Base-by-base conservation (phyloP, 2,888 invertebrate genomes). In the Microctonus brassicae region DNA sequence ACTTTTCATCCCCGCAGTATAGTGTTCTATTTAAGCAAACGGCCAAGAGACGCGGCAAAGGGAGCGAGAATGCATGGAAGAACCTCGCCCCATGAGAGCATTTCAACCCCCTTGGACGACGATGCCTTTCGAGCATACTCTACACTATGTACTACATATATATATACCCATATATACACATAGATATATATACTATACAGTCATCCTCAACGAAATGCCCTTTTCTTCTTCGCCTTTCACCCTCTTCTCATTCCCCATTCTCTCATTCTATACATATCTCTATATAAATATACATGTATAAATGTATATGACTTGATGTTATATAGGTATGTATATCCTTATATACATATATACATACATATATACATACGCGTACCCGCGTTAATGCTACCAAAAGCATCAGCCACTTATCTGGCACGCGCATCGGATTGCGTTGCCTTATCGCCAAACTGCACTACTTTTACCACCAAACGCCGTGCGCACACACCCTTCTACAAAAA, bases 361-460 rank as follows among this genome's bases (percentile, higher is more conserved):
- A 47, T 20, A 17, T 17, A 47, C 17, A 66, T 61, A 36, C 39
- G 66, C 61, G 24, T 29, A 60, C 61, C 63, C 66, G 26, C 42
- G 61, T 61, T 69, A 61, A 61, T 42, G 53, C 53, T 71, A 71
- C 71, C 70, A 67, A 71, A 84, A 83, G 84, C 86, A 86, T 86
- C 86, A 83, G 82, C 83, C 81, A 85, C 84, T 87, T 87, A 87
- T 87, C 87, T 87, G 87, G 87, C 87, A 87, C 87, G 87, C 87
- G 87, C 87, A 87, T 87, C 87, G 87, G 86, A 87, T 87, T 87
- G 86, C 85, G 86, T 85, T 82, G 47, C 81, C 87, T 87, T 87
- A 87, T 87, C 87, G 85, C 82, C 71, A 75, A 76, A 81, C 81
- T 85, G 86, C 87, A 85, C 85, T 85, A 86, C 87, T 86, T 87